Evolutionary conservation across 2,113 vertebrate genomes (phyloP).

Genomic region (Caranx ignobilis): DNA sequence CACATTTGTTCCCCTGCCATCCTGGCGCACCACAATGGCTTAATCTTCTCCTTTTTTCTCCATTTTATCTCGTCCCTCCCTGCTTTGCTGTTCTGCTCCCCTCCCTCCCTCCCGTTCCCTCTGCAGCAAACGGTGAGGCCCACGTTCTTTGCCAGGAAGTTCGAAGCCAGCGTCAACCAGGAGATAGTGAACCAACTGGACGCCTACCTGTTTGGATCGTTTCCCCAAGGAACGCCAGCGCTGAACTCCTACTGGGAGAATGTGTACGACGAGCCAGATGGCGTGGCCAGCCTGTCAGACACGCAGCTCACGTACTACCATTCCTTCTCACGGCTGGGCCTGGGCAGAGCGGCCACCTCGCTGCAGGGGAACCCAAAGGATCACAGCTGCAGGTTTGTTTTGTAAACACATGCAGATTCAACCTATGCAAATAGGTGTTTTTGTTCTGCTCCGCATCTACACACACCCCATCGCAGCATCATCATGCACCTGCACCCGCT

Average conservation of each 20-base stretch:
- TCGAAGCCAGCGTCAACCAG: slow-evolving; percentile 97
- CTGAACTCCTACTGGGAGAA: slow-evolving; percentile 97
- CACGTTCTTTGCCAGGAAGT: slow-evolving; percentile 98
- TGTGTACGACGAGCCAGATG: slow-evolving; percentile 91
- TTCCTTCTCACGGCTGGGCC: slow-evolving; percentile 90
- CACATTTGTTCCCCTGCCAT: slow-evolving; percentile 46
- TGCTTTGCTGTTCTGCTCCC: slow-evolving; percentile 10
- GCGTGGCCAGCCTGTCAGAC: slow-evolving; percentile 88
- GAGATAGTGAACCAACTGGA: slow-evolving; percentile 97
- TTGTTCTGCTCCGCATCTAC: rapidly evolving
- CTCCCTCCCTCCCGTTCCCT: not conserved
- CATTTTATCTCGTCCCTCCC: slow-evolving; percentile 45
- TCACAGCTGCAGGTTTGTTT: slow-evolving; percentile 92
- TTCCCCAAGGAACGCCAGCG: slow-evolving; percentile 87
- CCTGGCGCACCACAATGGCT: slow-evolving; percentile 31
- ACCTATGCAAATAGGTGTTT: slow-evolving; percentile 11
- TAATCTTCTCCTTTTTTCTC: slow-evolving; percentile 56
- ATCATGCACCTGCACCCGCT: slow-evolving; percentile 14
- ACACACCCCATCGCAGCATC: not conserved
- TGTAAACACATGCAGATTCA: not conserved
- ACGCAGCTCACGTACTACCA: slow-evolving; percentile 92
- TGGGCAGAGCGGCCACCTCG: slow-evolving; percentile 85
- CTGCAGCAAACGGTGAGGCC: slow-evolving; percentile 95
- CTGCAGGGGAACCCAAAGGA: slow-evolving; percentile 86
- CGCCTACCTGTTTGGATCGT: slow-evolving; percentile 91